Base-by-base conservation (phyloP, 1,140 invertebrate species). In the Holotrichia oblita region DNA sequence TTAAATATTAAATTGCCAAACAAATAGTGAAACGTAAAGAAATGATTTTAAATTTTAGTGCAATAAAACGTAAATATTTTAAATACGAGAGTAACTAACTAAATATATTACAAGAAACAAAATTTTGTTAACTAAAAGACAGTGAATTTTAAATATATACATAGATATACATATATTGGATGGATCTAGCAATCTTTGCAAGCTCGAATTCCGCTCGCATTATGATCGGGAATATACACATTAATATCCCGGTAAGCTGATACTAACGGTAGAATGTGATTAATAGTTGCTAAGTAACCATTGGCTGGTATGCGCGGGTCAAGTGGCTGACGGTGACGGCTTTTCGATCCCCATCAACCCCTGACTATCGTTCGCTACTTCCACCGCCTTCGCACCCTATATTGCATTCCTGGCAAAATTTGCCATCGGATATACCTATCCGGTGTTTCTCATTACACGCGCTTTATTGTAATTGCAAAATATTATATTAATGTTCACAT, bases 281-380 rank as follows among this genome's bases (percentile, higher is more conserved):
- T 84, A 84, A 84, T 84, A 82, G 83, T 84, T 84, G 83, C 83
- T 81, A 84, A 83, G 83, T 83, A 83, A 84, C 83, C 83, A 83
- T 82, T 80, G 80, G 80, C 41, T 48, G 41, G 44, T 41, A 34
- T 75, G 77, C 81, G 80, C 76, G 81, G 82, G 82, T 83, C 83
- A 82, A 83, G 82, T 80, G 79, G 80, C 75, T 77, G 69, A 76
- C 75, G 75, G 22, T 55, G 75, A 48, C 75, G 61, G 72, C 78
- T 72, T 72, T 76, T 55, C 78, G 61, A 75, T 44, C 75, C 40
- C 55, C 76, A 55, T 77, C 74, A 73, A n/a, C 64, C 48, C 64
- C 73, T 64, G 64, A 55, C 59, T 77, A 72, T 75, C 69, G 72
- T 40, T 40, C 22, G 40, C 41, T 42, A 61, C 75, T 55, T 55